Evolutionary conservation across 2,797 vertebrate species (phyloP), one percentile per base, ranked within the genome.

Genomic region (Gymnoscopelus braueri): DNA sequence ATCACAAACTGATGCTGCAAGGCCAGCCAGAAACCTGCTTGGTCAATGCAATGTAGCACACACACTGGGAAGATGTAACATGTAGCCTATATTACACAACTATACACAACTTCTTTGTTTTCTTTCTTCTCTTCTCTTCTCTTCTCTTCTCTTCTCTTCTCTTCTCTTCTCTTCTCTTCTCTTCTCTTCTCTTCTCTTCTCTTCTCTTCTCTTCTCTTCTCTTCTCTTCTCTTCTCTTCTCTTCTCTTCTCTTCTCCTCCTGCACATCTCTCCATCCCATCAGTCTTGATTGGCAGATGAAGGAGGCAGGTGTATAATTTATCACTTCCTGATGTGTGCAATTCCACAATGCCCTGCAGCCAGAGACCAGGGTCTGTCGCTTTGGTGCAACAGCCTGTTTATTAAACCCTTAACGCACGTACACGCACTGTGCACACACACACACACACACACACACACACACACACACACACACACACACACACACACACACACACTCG

Each of bases 251-350:
- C 10, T n/a, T 23, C 4, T 14, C 10, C 60, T 26, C 19, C 1
- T 10, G 1, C 9, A 44, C 2, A 8, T 10, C 63, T 83, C 82
- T 83, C 81, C 81, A 80, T 83, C 71, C 70, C 61, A 23, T 84
- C 84, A 70, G 75, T 81, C 90, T 84, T 90, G 89, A 91, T 72
- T 92, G 91, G 86, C 88, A 82, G 71, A 69, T 73, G 69, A 67
- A 74, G 67, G 63, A 76, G 80, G 61, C 67, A 83, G 80, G 89
- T 89, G 87, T 89, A 89, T 89, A 87, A 90, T 91, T 89, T 84
- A 90, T 87, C 79, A 85, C 79, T 87, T 90, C 86, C 86, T 87
- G 74, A 78, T 87, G 81, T 80, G 79, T 75, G 69, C 71, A 61
- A 44, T 74, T 82, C 84, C 83, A 80, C 76, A 74, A 65, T 81